Evolutionary conservation across 2,888 invertebrate genomes (phyloP).

Genomic region (Plebejus argus): DNA sequence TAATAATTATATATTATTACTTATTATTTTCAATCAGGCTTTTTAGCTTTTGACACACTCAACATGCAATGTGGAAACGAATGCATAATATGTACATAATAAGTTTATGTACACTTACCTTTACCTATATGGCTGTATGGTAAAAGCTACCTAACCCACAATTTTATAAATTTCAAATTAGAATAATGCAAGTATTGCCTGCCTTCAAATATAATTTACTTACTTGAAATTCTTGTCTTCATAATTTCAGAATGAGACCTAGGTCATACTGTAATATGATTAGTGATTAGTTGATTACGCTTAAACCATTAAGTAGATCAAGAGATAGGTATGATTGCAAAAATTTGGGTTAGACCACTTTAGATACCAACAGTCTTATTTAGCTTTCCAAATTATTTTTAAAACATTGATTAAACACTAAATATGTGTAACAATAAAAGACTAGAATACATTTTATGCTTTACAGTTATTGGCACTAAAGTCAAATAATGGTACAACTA

Average conservation of each 20-base stretch:
- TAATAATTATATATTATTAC: conserved; percentile 40
- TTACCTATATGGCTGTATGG: background rate
- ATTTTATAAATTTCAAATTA: background rate
- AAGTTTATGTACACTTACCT: conserved; percentile 48
- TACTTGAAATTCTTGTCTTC: background rate
- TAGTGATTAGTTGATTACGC: too few relatives aligned
- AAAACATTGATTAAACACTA: conserved; percentile 76
- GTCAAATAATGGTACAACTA: conserved; percentile 76
- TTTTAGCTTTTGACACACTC: conserved; percentile 56
- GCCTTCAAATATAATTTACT: background rate
- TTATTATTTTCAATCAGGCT: conserved; percentile 41
- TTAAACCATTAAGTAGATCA: conserved; percentile 8
- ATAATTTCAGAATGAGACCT: background rate
- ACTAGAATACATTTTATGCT: conserved; percentile 79
- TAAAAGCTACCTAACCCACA: conserved; percentile 14
- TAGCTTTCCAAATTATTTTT: conserved; percentile 70
- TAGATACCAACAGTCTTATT: conserved; percentile 42
- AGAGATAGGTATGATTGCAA: background rate
- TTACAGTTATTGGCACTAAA: conserved; percentile 82
- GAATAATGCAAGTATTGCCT: background rate
- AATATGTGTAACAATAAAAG: conserved; percentile 80
- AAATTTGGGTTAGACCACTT: conserved; percentile 1
- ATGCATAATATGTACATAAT: conserved; percentile 54
- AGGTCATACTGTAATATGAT: conserved; percentile 13
- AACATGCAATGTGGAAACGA: conserved; percentile 70